Evolutionary conservation across 2,113 vertebrate genomes (phyloP).

Genomic region (Myanophis thanlyinensis): DNA sequence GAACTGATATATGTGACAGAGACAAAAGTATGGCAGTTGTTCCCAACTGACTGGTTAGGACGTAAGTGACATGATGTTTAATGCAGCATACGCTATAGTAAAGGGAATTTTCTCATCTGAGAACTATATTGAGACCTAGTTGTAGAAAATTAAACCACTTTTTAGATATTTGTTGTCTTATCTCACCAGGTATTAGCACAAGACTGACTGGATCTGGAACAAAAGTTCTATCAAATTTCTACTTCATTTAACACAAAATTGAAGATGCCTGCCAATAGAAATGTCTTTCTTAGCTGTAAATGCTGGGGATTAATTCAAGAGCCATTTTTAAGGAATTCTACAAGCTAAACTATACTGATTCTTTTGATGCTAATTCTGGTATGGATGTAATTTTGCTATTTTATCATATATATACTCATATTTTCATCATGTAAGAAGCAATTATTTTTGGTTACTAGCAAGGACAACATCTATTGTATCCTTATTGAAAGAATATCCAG

Average conservation of each 20-base stretch:
- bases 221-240: not conserved
- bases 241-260: not conserved
- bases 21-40: not conserved
- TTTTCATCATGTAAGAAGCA: conserved; percentile 8
- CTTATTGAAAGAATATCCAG: not conserved
- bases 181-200: not conserved
- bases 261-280: not conserved
- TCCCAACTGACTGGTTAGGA: not conserved
- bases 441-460: conserved; percentile 29
- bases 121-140: not conserved
- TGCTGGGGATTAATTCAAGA: not conserved
- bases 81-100: not conserved
- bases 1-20: not conserved
- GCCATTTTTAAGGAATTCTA: not conserved
- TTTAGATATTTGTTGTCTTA: not conserved
- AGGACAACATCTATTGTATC: not conserved
- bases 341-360: not conserved
- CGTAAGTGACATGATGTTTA: not conserved
- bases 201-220: not conserved
- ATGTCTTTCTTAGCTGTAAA: no score
- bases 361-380: not conserved
- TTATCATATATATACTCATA: no score
- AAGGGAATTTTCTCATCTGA: not conserved
- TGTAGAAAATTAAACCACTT: not conserved
- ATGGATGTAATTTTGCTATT: not conserved